A percentile compares a stretch with the other conserved stretches of the same genome.
Conservation (phyloP, 2,113 vertebrate genomes). For the Forbesichthys papilliferus region DNA sequence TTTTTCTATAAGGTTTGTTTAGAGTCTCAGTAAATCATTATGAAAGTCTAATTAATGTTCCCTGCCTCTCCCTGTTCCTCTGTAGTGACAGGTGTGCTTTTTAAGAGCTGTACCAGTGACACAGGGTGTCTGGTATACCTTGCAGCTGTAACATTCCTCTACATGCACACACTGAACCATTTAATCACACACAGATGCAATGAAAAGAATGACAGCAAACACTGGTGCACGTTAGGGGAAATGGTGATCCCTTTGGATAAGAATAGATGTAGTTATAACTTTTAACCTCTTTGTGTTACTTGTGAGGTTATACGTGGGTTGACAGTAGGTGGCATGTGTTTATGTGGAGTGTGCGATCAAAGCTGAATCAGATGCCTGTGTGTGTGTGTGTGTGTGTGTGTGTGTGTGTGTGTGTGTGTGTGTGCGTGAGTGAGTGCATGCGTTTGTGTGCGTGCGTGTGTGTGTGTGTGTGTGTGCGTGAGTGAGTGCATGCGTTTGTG, state of each 20-base stretch:
- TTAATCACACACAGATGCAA: neutral
- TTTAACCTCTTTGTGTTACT: slow-evolving; percentile 9
- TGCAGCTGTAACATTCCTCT: too few species aligned
- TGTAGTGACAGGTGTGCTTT: neutral
- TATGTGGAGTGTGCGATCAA: slow-evolving; percentile 20
- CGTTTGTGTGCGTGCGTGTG: neutral
- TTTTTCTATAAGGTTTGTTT: neutral
- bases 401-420: slow-evolving; percentile 8
- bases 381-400: neutral
- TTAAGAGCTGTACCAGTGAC: too few species aligned
- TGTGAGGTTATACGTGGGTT: slow-evolving; percentile 7
- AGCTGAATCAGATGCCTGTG: slow-evolving; percentile 14
- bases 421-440: neutral
- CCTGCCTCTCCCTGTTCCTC: slow-evolving; percentile 17
- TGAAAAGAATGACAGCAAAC: too few species aligned
- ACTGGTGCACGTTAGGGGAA: slow-evolving; percentile 4
- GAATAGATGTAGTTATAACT: slow-evolving; percentile 6
- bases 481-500: neutral
- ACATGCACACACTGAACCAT: neutral
- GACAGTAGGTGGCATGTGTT: neutral
- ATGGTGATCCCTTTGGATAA: slow-evolving; percentile 21
- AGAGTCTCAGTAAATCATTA: slow-evolving; percentile 21
- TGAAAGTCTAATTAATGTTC: slow-evolving; percentile 9
- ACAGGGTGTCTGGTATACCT: too few species aligned
- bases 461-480: neutral